Base-by-base conservation (phyloP, 2,888 invertebrate species). In the Lepidocyrtoides sp. region DNA sequence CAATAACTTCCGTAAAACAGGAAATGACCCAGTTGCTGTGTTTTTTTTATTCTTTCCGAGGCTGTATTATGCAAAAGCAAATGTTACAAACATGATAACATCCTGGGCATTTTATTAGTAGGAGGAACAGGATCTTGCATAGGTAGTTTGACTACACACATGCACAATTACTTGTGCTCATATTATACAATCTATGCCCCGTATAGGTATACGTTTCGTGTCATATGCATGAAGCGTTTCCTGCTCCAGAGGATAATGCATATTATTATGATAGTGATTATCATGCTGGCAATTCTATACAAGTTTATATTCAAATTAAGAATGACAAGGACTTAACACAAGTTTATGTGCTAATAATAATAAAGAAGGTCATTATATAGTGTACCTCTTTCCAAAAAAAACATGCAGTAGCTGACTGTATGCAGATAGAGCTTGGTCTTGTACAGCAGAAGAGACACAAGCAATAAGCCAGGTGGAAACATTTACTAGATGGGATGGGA, bases 1-100 rank as follows among this genome's bases (percentile, higher is more conserved):
- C 82, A 82, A 77, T 69, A 86, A 75, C 75, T 77, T 69, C 57
- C 48, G 86, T 75, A 17, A 87, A 82, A 88, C 88, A 82, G 88
- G 88, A 88, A 88, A 36, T 88, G 88, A 77, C 88, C 88, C 72
- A 88, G 48, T 88, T 81, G 81, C 66, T 63, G n/a, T n/a, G n/a
- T n/a, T n/a, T n/a, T 14, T 77, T 72, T 51, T 83, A 72, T 86
- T 86, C 54, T 75, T 86, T 57, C 85, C 57, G 23, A 20, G 41
- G 23, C 41, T 57, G 36, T 36, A 20, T 32, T 51, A 51, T 60
- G n/a, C n/a, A n/a, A n/a, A n/a, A n/a, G n/a, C n/a, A 32, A 36
- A 29, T 79, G 29, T 26, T 84, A 69, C 20, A 32, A 48, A 7
- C 72, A 54, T 36, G 17, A 29, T 23, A 83, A 83, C 83, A 72